Base-by-base conservation (phyloP, 2,888 invertebrate species). In the Trissoscelio sp. region DNA sequence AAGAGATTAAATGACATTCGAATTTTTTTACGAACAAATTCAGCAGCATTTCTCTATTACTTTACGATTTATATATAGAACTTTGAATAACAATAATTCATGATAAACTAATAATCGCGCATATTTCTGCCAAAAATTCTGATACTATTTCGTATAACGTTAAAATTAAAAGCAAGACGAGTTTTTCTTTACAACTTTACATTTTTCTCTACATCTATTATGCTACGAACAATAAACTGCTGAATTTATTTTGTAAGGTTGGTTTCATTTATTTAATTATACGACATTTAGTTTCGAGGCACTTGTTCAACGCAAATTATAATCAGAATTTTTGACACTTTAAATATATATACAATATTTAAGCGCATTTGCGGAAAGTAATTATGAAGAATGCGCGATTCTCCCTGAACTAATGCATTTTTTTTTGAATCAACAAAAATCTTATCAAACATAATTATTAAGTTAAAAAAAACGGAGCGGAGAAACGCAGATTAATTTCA, bases 271-370 rank as follows among this genome's bases (percentile, higher is more conserved):
- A 11, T 48, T 12, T 18, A 51, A 53, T 53, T 22, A 24, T 66
- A 42, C 14, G 28, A 57, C 44, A 46, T 46, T 44, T 34, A 11
- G 39, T 57, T 31, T 57, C 22, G 58, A 72, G 70, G 58, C 70
- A 72, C 72, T 72, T 72, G 48, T 51, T 72, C 20, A 51, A 72
- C 12, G 53, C 42, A 72, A 72, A 62, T 62, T 48, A 42, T 57
- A 44, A 70, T 78, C 70, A 70, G 70, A 70, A 72, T 79, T 79
- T 79, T 79, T 64, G 78, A 79, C 72, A 64, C 42, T 28, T 55
- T 44, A 44, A 22, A 60, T 77, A 79, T 44, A 78, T 62, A 22
- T 78, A 78, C 70, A 77, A 48, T 66, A 58, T 79, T 42, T 22
- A 72, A 72, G 66, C 58, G 60, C 39, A 51, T 66, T 31, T 46